phyloP scores from a whole-genome alignment of 2,797 vertebrate species.

The Clangula hyemalis region DNA sequence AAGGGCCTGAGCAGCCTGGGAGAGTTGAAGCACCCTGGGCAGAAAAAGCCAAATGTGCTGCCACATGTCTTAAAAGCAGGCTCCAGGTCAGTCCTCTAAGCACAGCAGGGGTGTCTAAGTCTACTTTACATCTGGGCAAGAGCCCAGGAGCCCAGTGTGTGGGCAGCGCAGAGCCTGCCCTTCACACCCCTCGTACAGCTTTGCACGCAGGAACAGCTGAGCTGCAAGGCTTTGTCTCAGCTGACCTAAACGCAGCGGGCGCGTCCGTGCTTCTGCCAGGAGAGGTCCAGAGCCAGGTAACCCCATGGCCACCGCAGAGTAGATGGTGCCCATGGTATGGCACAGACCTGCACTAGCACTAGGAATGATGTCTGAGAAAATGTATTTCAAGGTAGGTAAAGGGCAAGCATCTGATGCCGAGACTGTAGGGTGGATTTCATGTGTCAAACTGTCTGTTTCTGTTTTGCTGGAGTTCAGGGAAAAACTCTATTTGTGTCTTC shows the following conservation, averaged over 20 bases:
- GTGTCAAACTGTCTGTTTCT: neutral
- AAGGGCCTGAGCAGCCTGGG: neutral
- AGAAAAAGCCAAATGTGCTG: neutral
- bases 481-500: neutral
- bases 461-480: neutral
- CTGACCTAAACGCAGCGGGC: neutral
- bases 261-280: neutral
- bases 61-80: neutral
- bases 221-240: neutral
- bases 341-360: neutral
- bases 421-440: neutral
- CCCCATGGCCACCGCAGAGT: neutral
- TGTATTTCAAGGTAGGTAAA: neutral
- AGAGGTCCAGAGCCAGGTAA: neutral
- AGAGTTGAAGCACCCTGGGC: neutral
- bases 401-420: neutral
- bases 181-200: neutral
- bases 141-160: neutral
- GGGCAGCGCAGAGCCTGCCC: neutral
- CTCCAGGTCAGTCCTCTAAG: neutral
- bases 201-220: neutral
- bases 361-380: neutral
- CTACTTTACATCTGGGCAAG: neutral
- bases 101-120: neutral
- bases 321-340: neutral